Evolutionary conservation across 2,888 invertebrate genomes (phyloP).

Genomic region (Orthosia incerta): DNA sequence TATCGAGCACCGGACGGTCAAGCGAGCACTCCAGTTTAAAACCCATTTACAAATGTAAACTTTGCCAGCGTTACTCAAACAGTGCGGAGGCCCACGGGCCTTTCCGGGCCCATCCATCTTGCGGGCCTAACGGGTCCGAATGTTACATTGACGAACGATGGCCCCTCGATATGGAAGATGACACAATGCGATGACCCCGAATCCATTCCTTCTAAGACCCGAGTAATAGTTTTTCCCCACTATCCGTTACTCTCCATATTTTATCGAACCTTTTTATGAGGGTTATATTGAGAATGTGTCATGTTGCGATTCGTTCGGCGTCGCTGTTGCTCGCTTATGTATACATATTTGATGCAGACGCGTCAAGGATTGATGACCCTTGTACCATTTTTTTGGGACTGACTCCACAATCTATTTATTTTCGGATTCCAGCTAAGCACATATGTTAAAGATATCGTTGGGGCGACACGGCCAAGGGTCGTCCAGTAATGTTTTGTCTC

Average conservation of each 20-base stretch:
- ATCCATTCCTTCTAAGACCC: slow-evolving; percentile 81
- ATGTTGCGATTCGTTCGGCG: slow-evolving; percentile 78
- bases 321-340: slow-evolving; percentile 73
- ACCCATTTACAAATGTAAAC: slow-evolving; percentile 83
- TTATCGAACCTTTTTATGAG: slow-evolving; percentile 85
- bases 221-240: slow-evolving; percentile 83
- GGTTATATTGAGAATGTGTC: slow-evolving; percentile 84
- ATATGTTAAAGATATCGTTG: slow-evolving; percentile 56
- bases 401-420: slow-evolving; percentile 79
- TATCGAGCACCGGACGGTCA: slow-evolving; percentile 58
- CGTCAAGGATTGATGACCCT: slow-evolving; percentile 84
- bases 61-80: slow-evolving; percentile 69
- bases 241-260: slow-evolving; percentile 84
- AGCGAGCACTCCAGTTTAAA: slow-evolving; percentile 74
- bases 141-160: slow-evolving; percentile 82
- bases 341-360: slow-evolving; percentile 85
- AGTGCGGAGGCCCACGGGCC: slow-evolving; percentile 62
- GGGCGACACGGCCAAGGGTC: slow-evolving; percentile 36
- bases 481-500: slow-evolving; percentile 39
- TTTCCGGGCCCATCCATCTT: slow-evolving; percentile 80
- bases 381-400: slow-evolving; percentile 77
- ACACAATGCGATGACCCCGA: slow-evolving; percentile 88
- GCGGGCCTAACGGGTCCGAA: slow-evolving; percentile 70
- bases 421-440: slow-evolving; percentile 64
- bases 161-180: slow-evolving; percentile 84